Conservation (phyloP, 2,888 invertebrate genomes). For the Bimastos eiseni region DNA sequence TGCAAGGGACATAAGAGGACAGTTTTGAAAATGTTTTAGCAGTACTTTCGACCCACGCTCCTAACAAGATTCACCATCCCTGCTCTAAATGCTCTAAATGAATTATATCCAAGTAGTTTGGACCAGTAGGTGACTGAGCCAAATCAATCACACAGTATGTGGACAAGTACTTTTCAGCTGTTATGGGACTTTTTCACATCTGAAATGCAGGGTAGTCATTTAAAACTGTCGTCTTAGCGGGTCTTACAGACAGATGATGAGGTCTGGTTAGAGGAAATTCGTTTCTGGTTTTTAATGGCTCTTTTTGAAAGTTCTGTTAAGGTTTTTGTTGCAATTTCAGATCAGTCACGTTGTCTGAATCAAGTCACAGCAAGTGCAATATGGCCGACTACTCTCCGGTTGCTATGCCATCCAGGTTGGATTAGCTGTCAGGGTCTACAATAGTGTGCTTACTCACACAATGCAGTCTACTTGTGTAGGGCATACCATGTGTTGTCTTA, state of each 20-base stretch:
- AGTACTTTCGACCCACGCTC: too few relatives aligned
- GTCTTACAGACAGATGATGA: not conserved
- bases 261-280: not conserved
- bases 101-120: not conserved
- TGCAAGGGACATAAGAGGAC: too few relatives aligned
- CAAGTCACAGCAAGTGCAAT: slow-evolving; percentile 53
- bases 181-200: not conserved
- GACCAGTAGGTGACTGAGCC: not conserved
- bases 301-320: not conserved
- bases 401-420: not conserved
- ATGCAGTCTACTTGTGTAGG: too few relatives aligned
- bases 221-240: not conserved
- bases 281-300: not conserved
- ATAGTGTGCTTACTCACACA: too few relatives aligned
- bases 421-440: too few relatives aligned
- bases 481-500: too few relatives aligned
- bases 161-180: not conserved
- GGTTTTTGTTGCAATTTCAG: slow-evolving; percentile 43
- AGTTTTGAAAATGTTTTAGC: too few relatives aligned
- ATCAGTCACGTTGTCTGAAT: slow-evolving; percentile 57
- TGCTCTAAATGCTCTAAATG: not conserved
- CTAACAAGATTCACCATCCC: too few relatives aligned
- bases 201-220: not conserved
- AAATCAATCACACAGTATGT: not conserved
- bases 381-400: slow-evolving; percentile 55